Evolutionary conservation across 1,140 invertebrate species (phyloP).

Genomic region (Eufriesea mexicana): DNA sequence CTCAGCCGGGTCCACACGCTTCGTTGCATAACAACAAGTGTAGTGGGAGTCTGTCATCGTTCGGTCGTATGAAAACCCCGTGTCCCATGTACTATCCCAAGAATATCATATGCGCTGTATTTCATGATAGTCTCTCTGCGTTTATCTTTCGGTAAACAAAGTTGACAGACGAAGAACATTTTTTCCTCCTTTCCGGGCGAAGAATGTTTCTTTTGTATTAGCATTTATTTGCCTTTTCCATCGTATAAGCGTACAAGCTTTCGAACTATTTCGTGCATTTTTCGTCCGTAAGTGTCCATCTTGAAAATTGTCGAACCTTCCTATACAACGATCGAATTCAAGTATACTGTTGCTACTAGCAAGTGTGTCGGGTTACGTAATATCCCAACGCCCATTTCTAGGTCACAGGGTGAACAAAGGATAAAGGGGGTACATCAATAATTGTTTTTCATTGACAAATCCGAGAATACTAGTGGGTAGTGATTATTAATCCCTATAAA

Average conservation of each 20-base stretch:
- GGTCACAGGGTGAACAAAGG: conserved; percentile 31
- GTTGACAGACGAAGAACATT: conserved; percentile 1
- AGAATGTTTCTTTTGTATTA: conserved; percentile 36
- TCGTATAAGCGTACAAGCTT: neutral
- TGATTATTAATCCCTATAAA: neutral
- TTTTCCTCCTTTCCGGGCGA: neutral
- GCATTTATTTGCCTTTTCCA: neutral
- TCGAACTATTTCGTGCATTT: neutral
- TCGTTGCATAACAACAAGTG: conserved; percentile 50
- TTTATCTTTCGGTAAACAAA: conserved; percentile 39
- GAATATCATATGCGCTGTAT: conserved; percentile 15
- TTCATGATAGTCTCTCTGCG: neutral
- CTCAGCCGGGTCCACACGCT: conserved; percentile 27
- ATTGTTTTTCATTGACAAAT: neutral
- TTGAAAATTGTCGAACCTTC: neutral
- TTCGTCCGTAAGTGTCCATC: neutral
- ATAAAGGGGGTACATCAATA: neutral
- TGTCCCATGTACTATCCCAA: neutral
- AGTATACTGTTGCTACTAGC: neutral
- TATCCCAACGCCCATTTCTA: conserved; percentile 42
- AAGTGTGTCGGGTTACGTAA: conserved; percentile 38
- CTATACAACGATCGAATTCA: neutral
- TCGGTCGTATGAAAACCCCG: neutral
- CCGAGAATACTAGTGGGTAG: no score
- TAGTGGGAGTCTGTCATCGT: conserved; percentile 26